A percentile compares a stretch with the other conserved stretches of the same genome.
Evolutionary conservation across 2,888 invertebrate genomes (phyloP).

Genomic region (Latrodectus elegans): DNA sequence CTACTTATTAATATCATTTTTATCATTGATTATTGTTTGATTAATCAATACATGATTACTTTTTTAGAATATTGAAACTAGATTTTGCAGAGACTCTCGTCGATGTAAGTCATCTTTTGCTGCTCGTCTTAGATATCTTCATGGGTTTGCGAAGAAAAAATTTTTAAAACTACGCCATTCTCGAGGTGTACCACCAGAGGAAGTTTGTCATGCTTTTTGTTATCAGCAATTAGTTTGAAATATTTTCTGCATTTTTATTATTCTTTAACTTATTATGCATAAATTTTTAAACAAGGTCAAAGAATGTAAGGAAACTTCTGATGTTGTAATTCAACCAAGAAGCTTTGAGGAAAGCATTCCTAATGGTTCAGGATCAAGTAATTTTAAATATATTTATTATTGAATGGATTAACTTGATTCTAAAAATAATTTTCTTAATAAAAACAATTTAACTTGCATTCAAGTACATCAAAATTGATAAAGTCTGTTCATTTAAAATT

Average conservation of each 20-base stretch:
- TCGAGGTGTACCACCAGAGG: conserved; percentile 41
- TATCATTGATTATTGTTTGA: too few species aligned
- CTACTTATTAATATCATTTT: too few species aligned
- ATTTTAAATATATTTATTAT: not conserved
- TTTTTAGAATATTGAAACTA: conserved; percentile 61
- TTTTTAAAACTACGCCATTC: conserved; percentile 81
- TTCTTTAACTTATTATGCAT: not conserved
- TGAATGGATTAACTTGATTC: not conserved
- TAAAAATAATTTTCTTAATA: too few species aligned
- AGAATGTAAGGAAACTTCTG: conserved; percentile 49
- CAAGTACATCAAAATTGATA: too few species aligned
- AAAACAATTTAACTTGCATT: too few species aligned
- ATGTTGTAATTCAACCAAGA: conserved; percentile 56
- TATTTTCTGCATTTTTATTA: not conserved
- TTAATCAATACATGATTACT: not conserved
- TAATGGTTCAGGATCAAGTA: conserved; percentile 70
- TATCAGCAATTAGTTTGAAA: not conserved
- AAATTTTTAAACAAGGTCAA: conserved; percentile 8
- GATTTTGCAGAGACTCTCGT: conserved; percentile 60
- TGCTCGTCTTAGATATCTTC: conserved; percentile 82
- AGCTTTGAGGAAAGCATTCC: conserved; percentile 71
- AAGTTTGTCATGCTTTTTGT: conserved; percentile 24
- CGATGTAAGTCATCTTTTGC: conserved; percentile 74
- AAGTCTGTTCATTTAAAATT: too few species aligned
- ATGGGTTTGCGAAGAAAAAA: conserved; percentile 86